Evolutionary conservation across 2,797 vertebrate species (phyloP).

Genomic region (Xenopus petersii): DNA sequence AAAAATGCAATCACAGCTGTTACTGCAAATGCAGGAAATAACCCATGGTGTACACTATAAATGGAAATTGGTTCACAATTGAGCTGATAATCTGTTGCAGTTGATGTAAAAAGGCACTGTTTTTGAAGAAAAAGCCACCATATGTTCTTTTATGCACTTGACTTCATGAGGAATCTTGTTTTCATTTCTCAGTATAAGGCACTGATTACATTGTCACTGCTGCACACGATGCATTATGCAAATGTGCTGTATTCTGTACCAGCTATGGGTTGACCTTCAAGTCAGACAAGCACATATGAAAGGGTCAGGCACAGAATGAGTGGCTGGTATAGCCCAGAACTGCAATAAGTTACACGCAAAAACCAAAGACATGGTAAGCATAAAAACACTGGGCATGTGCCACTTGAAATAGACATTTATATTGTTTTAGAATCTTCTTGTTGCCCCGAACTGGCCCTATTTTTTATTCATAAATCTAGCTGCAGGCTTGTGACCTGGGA

Average conservation of each 20-base stretch:
- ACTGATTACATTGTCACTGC: conserved; percentile 58
- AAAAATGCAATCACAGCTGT: conserved; percentile 53
- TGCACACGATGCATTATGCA: conserved; percentile 53
- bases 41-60: conserved; percentile 60
- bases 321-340: too few species aligned
- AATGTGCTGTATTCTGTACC: conserved; percentile 38
- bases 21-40: conserved; percentile 44
- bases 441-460: too few species aligned
- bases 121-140: conserved; percentile 41
- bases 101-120: conserved; percentile 54
- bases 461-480: too few species aligned
- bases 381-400: too few species aligned
- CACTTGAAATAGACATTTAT: too few species aligned
- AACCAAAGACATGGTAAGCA: too few species aligned
- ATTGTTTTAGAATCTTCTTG: too few species aligned
- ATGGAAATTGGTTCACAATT: conserved; percentile 63
- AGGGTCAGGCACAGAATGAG: too few species aligned
- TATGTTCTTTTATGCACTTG: conserved; percentile 60
- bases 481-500: too few species aligned
- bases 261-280: conserved; percentile 28
- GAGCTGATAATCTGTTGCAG: conserved; percentile 58
- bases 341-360: too few species aligned
- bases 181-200: conserved; percentile 52
- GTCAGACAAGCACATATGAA: not conserved
- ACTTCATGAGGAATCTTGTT: conserved; percentile 54